These are phyloP conservation scores for Cercocebus atys DNA, from an alignment of 2,113 vertebrate genomes.

Conservation along the genomic window DNA sequence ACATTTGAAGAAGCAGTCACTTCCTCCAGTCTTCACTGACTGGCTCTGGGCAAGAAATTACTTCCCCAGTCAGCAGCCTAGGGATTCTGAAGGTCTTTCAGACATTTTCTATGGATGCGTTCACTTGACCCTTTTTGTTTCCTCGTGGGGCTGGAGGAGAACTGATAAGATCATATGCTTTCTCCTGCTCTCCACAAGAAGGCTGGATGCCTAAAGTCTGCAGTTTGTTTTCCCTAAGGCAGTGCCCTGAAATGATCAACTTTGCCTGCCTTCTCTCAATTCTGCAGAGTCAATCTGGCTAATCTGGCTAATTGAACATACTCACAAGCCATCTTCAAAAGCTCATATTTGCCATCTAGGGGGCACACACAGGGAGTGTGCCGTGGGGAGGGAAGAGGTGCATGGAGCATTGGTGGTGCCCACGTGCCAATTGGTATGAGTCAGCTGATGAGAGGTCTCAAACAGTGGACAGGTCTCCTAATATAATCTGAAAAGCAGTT, in stretches of 20 bases:
- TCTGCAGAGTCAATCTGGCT: background rate
- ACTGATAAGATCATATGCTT: background rate
- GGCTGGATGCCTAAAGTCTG: background rate
- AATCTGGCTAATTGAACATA: background rate
- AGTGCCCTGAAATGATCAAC: background rate
- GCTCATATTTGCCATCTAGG: background rate
- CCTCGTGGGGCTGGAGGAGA: background rate
- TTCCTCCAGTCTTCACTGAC: background rate
- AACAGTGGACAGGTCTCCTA: background rate
- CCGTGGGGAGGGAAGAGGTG: rapidly evolving
- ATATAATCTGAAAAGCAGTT: background rate
- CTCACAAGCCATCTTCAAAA: background rate
- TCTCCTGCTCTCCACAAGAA: background rate
- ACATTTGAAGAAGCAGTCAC: background rate
- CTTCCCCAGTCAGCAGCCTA: background rate
- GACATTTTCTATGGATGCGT: background rate
- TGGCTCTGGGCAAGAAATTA: background rate
- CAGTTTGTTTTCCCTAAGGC: background rate
- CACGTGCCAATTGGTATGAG: too few relatives aligned
- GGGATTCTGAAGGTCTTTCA: background rate
- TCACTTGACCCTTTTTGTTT: background rate
- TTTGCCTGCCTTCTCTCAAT: background rate
- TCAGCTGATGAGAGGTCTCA: background rate
- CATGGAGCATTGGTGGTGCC: rapidly evolving
- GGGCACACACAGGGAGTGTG: rapidly evolving